These are phyloP conservation scores for Latrodectus elegans DNA, from an alignment of 2,888 invertebrate genomes.

Conservation along the genomic window DNA sequence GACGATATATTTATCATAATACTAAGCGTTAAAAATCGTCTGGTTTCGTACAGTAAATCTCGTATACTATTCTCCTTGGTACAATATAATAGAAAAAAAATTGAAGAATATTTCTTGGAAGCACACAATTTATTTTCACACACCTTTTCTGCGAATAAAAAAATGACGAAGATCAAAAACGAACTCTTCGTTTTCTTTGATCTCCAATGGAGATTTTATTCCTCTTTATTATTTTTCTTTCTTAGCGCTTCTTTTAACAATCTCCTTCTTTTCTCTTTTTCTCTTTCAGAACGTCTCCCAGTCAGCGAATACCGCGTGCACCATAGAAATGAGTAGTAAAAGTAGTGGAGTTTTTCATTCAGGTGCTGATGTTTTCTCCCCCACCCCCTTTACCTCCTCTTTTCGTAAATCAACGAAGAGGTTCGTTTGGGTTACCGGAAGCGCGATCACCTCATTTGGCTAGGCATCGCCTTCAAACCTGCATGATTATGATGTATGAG, in stretches of 20 bases:
- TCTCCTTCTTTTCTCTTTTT: neutral
- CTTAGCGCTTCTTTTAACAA: neutral
- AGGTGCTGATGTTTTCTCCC: slow-evolving; percentile 23
- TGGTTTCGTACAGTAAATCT: too few species aligned
- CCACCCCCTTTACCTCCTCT: neutral
- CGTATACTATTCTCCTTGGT: too few species aligned
- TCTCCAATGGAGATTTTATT: too few species aligned
- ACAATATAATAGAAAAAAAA: too few species aligned
- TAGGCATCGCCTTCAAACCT: slow-evolving; percentile 1
- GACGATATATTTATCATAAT: too few species aligned
- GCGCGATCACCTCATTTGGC: neutral
- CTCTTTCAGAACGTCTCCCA: neutral
- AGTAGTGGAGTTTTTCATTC: slow-evolving; percentile 11
- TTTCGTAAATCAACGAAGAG: slow-evolving; percentile 14
- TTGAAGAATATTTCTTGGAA: too few species aligned
- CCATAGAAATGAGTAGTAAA: slow-evolving; percentile 27
- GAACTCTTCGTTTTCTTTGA: too few species aligned
- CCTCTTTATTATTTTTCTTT: neutral
- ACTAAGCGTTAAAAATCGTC: too few species aligned
- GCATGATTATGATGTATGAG: too few species aligned
- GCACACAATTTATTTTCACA: too few species aligned
- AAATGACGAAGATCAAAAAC: too few species aligned
- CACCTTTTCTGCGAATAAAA: too few species aligned
- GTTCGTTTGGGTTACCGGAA: neutral
- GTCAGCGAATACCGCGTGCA: neutral